phyloP scores from a whole-genome alignment of 2,797 vertebrate genomes.

The Euthynnus affinis region DNA sequence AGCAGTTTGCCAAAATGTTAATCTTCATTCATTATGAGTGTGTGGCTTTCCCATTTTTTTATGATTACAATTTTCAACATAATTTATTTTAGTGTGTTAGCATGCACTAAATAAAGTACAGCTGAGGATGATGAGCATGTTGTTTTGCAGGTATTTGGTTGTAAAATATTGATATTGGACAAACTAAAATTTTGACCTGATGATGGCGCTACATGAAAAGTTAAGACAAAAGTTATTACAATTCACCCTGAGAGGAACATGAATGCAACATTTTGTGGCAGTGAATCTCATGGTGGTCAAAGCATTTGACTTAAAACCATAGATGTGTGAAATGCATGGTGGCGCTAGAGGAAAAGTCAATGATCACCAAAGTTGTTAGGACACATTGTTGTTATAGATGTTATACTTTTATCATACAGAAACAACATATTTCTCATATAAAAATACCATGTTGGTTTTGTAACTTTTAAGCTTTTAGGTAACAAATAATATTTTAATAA shows the following conservation, averaged over 20 bases:
- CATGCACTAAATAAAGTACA: neutral
- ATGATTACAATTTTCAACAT: neutral
- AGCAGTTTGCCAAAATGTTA: too few relatives aligned
- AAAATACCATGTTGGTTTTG: neutral
- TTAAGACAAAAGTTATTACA: neutral
- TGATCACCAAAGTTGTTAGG: neutral
- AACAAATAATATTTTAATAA: neutral
- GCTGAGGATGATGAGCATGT: too few relatives aligned
- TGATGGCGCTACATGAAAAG: too few relatives aligned
- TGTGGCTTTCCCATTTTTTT: too few relatives aligned
- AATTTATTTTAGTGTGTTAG: neutral
- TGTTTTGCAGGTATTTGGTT: neutral
- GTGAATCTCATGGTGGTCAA: neutral
- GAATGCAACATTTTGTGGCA: neutral
- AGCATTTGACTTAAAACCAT: too few relatives aligned
- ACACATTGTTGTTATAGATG: neutral
- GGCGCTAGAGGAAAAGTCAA: neutral
- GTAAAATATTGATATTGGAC: too few relatives aligned
- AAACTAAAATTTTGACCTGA: too few relatives aligned
- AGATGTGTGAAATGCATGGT: too few relatives aligned
- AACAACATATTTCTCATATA: neutral
- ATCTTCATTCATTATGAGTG: too few relatives aligned
- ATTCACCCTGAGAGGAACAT: neutral
- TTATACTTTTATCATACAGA: neutral
- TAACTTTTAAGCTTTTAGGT: neutral